These are phyloP conservation scores for Probosciger aterrimus DNA, from an alignment of 2,113 vertebrate species.

Conservation along the genomic window DNA sequence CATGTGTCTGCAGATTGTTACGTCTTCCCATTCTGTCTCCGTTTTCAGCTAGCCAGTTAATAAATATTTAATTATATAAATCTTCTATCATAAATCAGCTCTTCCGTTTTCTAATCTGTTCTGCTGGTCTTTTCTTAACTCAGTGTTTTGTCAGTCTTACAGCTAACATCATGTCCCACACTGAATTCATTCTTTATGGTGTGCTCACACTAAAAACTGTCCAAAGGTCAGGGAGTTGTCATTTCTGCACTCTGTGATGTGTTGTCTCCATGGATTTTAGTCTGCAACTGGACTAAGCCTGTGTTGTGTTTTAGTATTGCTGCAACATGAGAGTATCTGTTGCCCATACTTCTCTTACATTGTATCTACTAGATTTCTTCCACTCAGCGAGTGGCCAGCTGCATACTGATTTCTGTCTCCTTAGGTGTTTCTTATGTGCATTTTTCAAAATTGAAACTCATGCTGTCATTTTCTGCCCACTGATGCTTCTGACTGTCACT, in stretches of 20 bases:
- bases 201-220: background rate
- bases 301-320: background rate
- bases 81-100: constrained; percentile 2
- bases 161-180: background rate
- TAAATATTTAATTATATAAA: constrained; percentile 41
- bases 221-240: background rate
- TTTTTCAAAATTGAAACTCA: constrained; percentile 8
- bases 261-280: background rate
- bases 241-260: background rate
- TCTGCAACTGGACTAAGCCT: background rate
- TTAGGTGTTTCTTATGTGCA: background rate
- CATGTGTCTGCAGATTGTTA: background rate
- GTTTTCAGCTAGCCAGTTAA: background rate
- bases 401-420: background rate
- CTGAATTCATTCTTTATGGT: background rate
- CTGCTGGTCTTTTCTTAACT: constrained; percentile 16
- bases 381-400: background rate
- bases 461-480: constrained; percentile 25
- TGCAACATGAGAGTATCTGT: background rate
- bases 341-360: background rate
- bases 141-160: constrained; percentile 12
- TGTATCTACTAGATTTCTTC: background rate
- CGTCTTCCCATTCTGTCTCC: background rate
- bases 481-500: background rate
- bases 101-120: background rate